Percentiles rank a stretch among this genome's conserved stretches.
Evolutionary conservation across 2,113 vertebrate species (phyloP).

Genomic region (Turdus rufiventris): DNA sequence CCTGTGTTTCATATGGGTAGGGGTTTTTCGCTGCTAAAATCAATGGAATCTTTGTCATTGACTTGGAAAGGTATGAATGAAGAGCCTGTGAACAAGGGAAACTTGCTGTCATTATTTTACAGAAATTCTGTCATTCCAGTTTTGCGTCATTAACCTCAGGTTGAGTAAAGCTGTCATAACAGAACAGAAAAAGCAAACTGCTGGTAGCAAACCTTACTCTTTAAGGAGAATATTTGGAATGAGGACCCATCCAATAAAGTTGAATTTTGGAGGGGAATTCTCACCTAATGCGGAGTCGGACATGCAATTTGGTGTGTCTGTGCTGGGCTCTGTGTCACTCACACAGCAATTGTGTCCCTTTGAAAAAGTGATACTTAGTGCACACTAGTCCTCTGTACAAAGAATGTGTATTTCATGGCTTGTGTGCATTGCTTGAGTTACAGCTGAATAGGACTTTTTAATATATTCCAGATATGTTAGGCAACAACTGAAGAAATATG

Average conservation of each 20-base stretch:
- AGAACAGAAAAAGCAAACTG: neutral
- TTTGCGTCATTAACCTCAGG: neutral
- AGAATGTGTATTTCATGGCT: neutral
- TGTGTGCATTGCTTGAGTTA: neutral
- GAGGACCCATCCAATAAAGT: neutral
- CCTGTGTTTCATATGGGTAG: neutral
- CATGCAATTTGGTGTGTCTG: neutral
- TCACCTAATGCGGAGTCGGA: neutral
- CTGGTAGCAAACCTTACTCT: neutral
- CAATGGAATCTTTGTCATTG: slow-evolving; percentile 1
- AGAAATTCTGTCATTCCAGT: neutral
- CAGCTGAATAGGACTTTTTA: slow-evolving; percentile 1
- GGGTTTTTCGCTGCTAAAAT: neutral
- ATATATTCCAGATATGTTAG: slow-evolving; percentile 42
- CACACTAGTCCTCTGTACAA: neutral
- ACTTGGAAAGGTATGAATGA: slow-evolving; percentile 3
- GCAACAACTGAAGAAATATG: slow-evolving; percentile 21
- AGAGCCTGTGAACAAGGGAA: neutral
- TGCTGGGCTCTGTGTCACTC: neutral
- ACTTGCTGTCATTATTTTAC: neutral
- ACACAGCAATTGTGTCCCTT: neutral
- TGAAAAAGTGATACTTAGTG: neutral
- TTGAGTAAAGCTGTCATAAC: slow-evolving; percentile 2
- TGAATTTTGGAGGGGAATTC: neutral
- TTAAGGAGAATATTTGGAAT: neutral